phyloP scores from a whole-genome alignment of 2,888 invertebrate genomes.

The Caenorhabditis doughertyi region DNA sequence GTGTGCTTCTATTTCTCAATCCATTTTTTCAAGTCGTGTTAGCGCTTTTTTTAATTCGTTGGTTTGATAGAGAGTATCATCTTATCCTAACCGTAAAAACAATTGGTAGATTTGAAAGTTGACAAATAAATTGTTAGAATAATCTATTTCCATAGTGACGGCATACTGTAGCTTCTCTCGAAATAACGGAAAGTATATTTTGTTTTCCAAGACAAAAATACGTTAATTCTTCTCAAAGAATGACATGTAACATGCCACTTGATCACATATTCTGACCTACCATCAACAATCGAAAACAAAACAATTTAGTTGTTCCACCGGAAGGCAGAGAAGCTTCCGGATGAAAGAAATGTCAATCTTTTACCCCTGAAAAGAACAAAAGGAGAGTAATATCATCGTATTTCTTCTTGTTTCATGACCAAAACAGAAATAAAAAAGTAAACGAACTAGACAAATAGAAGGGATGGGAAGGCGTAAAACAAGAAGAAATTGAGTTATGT shows the following conservation, averaged over 20 bases:
- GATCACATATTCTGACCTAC: slow-evolving; percentile 2
- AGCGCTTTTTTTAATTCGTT: too few relatives aligned
- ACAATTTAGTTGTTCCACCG: slow-evolving; percentile 7
- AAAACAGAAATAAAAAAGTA: slow-evolving; percentile 26
- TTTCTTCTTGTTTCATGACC: background rate
- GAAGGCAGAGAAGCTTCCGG: slow-evolving; percentile 43
- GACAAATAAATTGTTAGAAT: too few relatives aligned
- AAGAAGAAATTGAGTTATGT: slow-evolving; percentile 46
- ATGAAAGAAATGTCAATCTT: slow-evolving; percentile 49
- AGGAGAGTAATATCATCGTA: background rate
- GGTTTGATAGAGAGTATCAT: too few relatives aligned
- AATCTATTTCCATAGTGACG: too few relatives aligned
- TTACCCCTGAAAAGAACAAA: background rate
- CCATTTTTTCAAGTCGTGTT: too few relatives aligned
- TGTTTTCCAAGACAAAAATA: too few relatives aligned
- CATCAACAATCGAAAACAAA: slow-evolving; percentile 13
- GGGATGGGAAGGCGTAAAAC: slow-evolving; percentile 17
- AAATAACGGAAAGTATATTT: too few relatives aligned
- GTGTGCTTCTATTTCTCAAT: too few relatives aligned
- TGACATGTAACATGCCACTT: background rate
- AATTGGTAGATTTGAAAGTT: too few relatives aligned
- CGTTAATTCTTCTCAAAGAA: background rate
- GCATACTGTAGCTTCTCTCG: too few relatives aligned
- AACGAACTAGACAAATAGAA: slow-evolving; percentile 25
- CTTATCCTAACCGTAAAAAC: too few relatives aligned